These are phyloP conservation scores for Neodon shergylaensis DNA, from an alignment of 2,113 vertebrate genomes.

Conservation along the genomic window DNA sequence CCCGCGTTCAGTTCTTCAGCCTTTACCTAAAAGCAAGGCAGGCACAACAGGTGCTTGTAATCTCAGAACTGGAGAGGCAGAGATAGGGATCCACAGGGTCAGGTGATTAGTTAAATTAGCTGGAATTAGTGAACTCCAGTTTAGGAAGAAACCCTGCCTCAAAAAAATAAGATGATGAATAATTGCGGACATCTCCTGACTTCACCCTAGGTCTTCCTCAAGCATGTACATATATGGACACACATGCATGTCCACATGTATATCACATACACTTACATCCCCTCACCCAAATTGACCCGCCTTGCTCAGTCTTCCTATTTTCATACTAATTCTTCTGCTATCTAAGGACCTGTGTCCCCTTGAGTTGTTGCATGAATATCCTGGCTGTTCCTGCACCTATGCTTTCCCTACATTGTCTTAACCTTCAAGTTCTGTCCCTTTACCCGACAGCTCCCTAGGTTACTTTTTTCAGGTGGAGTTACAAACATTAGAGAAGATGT, in stretches of 20 bases:
- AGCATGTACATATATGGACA: not conserved
- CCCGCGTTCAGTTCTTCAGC: not conserved
- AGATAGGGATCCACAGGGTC: not conserved
- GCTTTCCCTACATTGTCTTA: not conserved
- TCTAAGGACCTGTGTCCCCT: not conserved
- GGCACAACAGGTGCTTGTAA: too few relatives aligned
- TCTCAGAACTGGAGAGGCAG: too few relatives aligned
- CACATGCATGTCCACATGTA: not conserved
- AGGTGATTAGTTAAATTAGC: too few relatives aligned
- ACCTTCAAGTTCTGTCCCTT: not conserved
- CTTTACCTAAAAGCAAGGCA: not conserved
- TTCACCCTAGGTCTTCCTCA: too few relatives aligned
- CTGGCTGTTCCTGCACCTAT: not conserved
- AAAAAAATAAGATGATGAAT: not conserved
- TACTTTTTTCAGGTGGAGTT: not conserved
- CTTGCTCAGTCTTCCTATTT: constrained; percentile 35
- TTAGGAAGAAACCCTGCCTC: not conserved
- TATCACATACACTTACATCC: not conserved
- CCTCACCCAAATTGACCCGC: not conserved
- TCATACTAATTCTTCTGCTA: not conserved
- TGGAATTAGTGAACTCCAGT: too few relatives aligned
- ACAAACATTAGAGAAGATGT: not conserved
- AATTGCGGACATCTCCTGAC: not conserved
- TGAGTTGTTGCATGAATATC: not conserved
- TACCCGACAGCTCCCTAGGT: not conserved